These are phyloP conservation scores for Benitochromis conjunctus DNA, from an alignment of 2,113 vertebrate species.

Conservation along the genomic window DNA sequence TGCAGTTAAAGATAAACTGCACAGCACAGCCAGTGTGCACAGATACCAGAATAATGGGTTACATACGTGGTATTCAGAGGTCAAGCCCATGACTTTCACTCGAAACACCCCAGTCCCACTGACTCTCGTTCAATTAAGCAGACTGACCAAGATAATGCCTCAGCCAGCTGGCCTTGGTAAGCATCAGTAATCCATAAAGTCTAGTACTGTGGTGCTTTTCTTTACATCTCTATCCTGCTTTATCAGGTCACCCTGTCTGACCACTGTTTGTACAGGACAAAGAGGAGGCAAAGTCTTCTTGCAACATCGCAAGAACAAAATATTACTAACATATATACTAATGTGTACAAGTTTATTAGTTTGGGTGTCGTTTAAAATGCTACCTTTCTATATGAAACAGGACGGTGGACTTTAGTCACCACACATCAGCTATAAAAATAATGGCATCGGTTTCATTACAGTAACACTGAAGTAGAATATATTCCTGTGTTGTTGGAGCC, in stretches of 20 bases:
- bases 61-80: constrained; percentile 59
- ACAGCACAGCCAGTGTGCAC: neutral
- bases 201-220: constrained; percentile 28
- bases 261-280: constrained; percentile 6
- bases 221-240: constrained; percentile 28
- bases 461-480: neutral
- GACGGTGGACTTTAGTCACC: neutral
- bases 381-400: neutral
- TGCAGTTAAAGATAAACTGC: constrained; percentile 36
- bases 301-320: neutral
- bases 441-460: neutral
- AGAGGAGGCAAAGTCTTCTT: neutral
- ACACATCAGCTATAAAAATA: neutral
- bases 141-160: constrained; percentile 64
- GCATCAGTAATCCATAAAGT: constrained; percentile 61
- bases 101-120: constrained; percentile 48
- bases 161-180: constrained; percentile 62
- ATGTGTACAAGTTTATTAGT: neutral
- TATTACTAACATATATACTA: neutral
- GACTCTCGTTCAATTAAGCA: constrained; percentile 64
- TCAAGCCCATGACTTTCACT: constrained; percentile 69
- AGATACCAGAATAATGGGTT: constrained; percentile 59
- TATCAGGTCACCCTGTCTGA: constrained; percentile 30
- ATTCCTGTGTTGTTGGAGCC: neutral
- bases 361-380: neutral